These are phyloP conservation scores for Willowsia nigromaculata DNA, from an alignment of 2,888 invertebrate species.

Conservation along the genomic window DNA sequence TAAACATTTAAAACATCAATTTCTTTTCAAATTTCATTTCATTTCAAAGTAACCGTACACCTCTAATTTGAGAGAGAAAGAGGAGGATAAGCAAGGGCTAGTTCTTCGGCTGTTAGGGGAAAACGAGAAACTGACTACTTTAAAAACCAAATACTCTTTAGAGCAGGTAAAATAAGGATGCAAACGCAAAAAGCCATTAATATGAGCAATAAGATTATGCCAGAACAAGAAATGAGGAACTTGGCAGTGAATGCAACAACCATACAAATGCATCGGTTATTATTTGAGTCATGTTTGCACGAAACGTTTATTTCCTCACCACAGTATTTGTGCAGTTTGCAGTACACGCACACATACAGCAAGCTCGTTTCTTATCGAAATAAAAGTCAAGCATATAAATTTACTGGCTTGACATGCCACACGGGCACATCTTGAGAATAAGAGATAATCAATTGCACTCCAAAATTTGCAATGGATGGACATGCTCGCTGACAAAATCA, in stretches of 20 bases:
- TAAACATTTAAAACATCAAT: too few relatives aligned
- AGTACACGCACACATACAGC: neutral
- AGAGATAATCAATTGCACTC: neutral
- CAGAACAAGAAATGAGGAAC: neutral
- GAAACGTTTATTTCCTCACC: neutral
- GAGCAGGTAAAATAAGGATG: neutral
- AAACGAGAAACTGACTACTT: neutral
- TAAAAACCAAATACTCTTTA: neutral
- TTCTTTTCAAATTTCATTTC: too few relatives aligned
- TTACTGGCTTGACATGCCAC: neutral
- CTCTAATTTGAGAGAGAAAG: too few relatives aligned
- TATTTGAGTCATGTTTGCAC: neutral
- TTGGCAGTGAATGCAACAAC: neutral
- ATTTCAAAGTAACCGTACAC: too few relatives aligned
- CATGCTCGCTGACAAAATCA: neutral
- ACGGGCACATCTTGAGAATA: neutral
- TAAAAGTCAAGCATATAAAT: neutral
- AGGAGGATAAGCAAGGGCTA: too few relatives aligned
- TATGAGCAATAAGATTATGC: neutral
- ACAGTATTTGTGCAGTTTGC: neutral
- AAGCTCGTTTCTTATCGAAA: neutral
- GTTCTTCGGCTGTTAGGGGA: neutral
- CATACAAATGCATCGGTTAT: constrained; percentile 24
- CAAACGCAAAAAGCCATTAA: neutral
- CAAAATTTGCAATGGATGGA: neutral